Conservation (phyloP, 2,797 vertebrate genomes). For the Perodicticus potto region DNA sequence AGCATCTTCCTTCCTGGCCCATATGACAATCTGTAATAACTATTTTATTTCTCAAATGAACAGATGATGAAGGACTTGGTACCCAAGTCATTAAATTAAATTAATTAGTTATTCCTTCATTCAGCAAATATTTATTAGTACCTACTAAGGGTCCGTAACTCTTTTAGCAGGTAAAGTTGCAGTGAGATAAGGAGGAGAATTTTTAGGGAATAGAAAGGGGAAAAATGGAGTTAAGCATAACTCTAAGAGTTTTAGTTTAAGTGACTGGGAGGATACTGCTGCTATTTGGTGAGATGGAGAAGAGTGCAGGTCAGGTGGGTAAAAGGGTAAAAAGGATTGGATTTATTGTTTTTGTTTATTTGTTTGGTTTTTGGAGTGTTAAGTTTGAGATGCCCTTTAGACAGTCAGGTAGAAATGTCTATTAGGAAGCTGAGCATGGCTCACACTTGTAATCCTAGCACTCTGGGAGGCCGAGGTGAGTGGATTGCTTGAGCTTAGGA, state of each 20-base stretch:
- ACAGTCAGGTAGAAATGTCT: slow-evolving; percentile 1
- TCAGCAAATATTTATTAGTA: slow-evolving; percentile 49
- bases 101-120: slow-evolving; percentile 57
- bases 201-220: neutral
- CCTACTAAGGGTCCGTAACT: neutral
- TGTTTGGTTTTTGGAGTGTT: neutral
- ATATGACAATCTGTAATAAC: slow-evolving; percentile 10
- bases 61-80: neutral
- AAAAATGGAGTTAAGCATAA: neutral
- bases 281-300: neutral
- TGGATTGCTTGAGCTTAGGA: too few species aligned
- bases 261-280: neutral
- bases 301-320: neutral
- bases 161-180: slow-evolving; percentile 38
- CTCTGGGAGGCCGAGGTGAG: too few species aligned
- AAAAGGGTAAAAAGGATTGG: neutral
- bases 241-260: neutral
- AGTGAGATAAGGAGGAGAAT: neutral
- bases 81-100: neutral
- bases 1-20: neutral
- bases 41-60: slow-evolving; percentile 46
- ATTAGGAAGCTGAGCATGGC: neutral
- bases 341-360: too few species aligned
- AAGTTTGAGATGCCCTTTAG: slow-evolving; percentile 20
- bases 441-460: too few species aligned